Percentiles rank a stretch among this genome's conserved stretches.
Conservation (phyloP, 1,140 invertebrate species). For the Ceratosolen solmsi region DNA sequence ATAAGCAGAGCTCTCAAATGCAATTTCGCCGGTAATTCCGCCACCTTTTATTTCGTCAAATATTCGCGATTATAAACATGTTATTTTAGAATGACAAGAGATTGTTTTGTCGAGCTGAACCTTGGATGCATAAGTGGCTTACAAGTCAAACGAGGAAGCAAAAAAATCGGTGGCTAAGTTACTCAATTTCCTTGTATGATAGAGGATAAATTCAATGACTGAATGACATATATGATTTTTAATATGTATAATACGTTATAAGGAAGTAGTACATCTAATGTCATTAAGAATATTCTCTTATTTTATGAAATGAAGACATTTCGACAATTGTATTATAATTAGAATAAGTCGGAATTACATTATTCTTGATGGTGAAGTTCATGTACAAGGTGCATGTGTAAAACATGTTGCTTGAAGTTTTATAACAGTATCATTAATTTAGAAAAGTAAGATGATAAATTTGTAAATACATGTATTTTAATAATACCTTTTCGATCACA, state of each 20-base stretch:
- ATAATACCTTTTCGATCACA: no score
- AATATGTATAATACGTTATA: background rate
- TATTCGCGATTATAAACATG: background rate
- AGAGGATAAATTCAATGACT: conserved; percentile 40
- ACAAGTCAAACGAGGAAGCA: conserved; percentile 27
- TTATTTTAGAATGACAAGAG: conserved; percentile 22
- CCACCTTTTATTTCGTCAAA: background rate
- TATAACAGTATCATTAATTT: no score
- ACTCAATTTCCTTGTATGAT: conserved; percentile 49
- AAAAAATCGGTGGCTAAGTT: conserved; percentile 42
- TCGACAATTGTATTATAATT: no score
- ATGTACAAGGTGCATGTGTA: no score
- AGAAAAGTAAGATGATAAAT: no score
- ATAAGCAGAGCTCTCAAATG: no score
- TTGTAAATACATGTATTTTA: no score
- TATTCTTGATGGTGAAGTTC: no score
- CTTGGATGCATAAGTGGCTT: conserved; percentile 39
- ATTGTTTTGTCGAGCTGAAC: conserved; percentile 20
- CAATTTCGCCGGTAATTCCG: background rate
- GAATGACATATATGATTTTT: conserved; percentile 31
- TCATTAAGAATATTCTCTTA: no score
- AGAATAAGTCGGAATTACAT: no score
- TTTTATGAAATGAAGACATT: no score
- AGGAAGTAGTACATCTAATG: background rate
- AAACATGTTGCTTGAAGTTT: no score